Evolutionary conservation across 2,797 vertebrate species (phyloP).

Genomic region (Centropyge bicolor): DNA sequence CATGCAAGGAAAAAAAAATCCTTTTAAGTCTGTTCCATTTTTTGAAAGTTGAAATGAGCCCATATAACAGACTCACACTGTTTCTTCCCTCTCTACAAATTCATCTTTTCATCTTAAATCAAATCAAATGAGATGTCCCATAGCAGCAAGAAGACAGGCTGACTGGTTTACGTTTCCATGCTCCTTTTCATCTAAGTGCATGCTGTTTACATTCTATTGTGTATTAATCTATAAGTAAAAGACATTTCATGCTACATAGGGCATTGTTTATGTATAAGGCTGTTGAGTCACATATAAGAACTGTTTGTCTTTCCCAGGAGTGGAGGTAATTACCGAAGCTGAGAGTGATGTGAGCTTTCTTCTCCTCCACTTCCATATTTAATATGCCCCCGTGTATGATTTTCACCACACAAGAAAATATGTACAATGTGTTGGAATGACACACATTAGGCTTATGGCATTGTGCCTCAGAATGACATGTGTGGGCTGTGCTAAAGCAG

Average conservation of each 20-base stretch:
- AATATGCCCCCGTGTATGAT: conserved; percentile 41
- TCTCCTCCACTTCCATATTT: conserved; percentile 47
- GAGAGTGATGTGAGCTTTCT: conserved; percentile 37
- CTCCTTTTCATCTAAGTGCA: conserved; percentile 48
- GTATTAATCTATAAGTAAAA: conserved; percentile 65
- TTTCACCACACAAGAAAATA: conserved; percentile 43
- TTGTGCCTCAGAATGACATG: conserved; percentile 55
- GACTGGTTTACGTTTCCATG: conserved; percentile 53
- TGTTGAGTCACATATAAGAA: conserved; percentile 44
- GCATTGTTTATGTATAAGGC: conserved; percentile 63
- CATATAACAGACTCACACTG: conserved; percentile 41
- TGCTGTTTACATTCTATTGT: conserved; percentile 53
- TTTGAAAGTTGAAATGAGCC: conserved; percentile 45
- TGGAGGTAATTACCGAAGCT: conserved; percentile 55
- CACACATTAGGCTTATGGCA: conserved; percentile 58
- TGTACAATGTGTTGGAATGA: conserved; percentile 58
- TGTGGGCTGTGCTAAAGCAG: conserved; percentile 59
- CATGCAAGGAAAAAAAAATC: conserved; percentile 24
- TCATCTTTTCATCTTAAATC: conserved; percentile 69
- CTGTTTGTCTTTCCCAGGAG: conserved; percentile 46
- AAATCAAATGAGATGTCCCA: conserved; percentile 51
- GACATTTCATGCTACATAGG: conserved; percentile 44
- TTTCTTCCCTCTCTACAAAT: conserved; percentile 55
- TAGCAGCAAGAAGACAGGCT: conserved; percentile 16
- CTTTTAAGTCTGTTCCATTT: conserved; percentile 44